Base-by-base conservation (phyloP, 2,888 invertebrate genomes). In the Oscheius sp. region DNA sequence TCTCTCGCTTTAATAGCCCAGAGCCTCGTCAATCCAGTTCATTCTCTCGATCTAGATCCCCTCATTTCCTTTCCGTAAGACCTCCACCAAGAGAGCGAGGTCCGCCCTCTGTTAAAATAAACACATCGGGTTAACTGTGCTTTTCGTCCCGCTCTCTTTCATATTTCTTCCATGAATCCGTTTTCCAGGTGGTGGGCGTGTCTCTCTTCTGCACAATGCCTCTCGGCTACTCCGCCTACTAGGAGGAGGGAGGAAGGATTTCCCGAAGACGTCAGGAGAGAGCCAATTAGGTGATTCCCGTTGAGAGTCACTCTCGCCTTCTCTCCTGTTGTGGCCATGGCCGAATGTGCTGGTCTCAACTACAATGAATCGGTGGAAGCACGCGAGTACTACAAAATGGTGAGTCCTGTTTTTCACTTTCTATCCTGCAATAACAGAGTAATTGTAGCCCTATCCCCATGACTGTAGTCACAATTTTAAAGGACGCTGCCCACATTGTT, bases 341-440 rank as follows among this genome's bases (percentile, higher is more conserved):
- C 53, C 53, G 55, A 70, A 57, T 80, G 80, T 59, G 75, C 76
- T 75, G 78, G 80, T 37, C 76, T 80, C 55, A 76, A 80, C 73
- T 70, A 57, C 65, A 80, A 76, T 47, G 76, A 80, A 60, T 73
- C 76, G 1, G 74, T 78, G 50, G 80, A 80, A 21, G 80, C 80
- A 4, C 62, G 78, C 21, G 80, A 80, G 37, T 78, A 77, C 51
- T 80, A 74, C 48, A 66, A 70, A 50, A 76, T 77, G 75, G 80
- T 80, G 37, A 62, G 74, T 70, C 51, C 2, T 35, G 53, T 66
- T 35, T 66, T 11, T 29, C 9, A 29, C 29, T 48, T 10, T 5
- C n/a, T 32, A n/a, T 58, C 29, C 58, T 58, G 5, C 7, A 42
- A 42, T 42, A 42, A 42, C 42, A 42, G 42, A 3, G 7, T 5